phyloP scores from a whole-genome alignment of 2,888 invertebrate genomes.

The Drosophila cognata region DNA sequence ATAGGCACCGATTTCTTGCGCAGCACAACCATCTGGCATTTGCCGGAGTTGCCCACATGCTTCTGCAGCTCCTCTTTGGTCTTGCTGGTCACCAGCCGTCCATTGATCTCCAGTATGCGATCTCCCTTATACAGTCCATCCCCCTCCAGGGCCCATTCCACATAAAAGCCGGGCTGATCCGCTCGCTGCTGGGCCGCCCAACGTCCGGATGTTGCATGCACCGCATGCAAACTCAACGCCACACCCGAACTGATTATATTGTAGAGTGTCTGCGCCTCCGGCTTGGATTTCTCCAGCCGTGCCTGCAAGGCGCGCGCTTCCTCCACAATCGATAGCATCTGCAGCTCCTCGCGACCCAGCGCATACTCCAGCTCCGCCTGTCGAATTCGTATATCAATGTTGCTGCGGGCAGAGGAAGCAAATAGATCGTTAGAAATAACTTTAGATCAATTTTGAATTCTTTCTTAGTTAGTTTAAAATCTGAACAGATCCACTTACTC shows the following conservation, averaged over 20 bases:
- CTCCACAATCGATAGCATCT: conserved; percentile 92
- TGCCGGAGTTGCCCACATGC: conserved; percentile 86
- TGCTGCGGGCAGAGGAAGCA: conserved; percentile 86
- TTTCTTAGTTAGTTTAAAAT: not conserved
- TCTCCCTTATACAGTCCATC: conserved; percentile 91
- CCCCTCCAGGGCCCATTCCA: conserved; percentile 94
- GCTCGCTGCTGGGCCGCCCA: conserved; percentile 90
- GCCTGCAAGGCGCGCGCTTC: conserved; percentile 92
- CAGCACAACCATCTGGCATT: conserved; percentile 84
- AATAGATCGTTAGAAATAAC: not conserved
- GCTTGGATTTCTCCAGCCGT: conserved; percentile 90
- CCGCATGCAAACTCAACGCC: conserved; percentile 87
- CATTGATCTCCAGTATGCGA: conserved; percentile 92
- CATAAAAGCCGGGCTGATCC: conserved; percentile 88
- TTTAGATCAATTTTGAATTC: not conserved
- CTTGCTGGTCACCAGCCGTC: conserved; percentile 89
- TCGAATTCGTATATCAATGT: conserved; percentile 94
- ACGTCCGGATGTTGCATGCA: conserved; percentile 89
- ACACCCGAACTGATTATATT: conserved; percentile 84
- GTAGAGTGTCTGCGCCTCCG: conserved; percentile 87
- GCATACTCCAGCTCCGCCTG: conserved; percentile 96
- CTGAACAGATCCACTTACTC: conserved; percentile 88
- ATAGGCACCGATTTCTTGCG: conserved; percentile 81
- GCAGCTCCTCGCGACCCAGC: conserved; percentile 94
- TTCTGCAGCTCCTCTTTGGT: conserved; percentile 90